A percentile compares a stretch with the other conserved stretches of the same genome.
Evolutionary conservation across 2,113 vertebrate genomes (phyloP).

Genomic region (Merops nubicus): DNA sequence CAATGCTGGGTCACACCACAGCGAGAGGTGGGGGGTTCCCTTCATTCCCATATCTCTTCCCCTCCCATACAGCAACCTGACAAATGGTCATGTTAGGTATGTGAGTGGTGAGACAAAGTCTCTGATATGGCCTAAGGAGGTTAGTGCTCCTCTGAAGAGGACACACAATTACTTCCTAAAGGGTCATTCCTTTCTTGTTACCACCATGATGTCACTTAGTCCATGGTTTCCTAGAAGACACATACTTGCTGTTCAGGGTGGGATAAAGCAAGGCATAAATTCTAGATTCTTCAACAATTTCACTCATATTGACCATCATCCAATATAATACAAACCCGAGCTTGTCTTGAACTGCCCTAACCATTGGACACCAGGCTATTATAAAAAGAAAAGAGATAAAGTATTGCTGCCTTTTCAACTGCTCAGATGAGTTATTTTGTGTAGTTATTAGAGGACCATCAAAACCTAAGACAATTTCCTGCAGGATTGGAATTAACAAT

Average conservation of each 20-base stretch:
- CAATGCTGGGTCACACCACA: background rate
- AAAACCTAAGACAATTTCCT: background rate
- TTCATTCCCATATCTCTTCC: background rate
- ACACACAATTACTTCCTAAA: background rate
- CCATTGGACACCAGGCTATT: background rate
- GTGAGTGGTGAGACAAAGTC: background rate
- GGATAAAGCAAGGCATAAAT: background rate
- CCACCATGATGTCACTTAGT: background rate
- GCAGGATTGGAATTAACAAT: background rate
- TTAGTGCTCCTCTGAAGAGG: background rate
- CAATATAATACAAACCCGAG: background rate
- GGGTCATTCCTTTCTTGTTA: background rate
- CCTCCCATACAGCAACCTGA: background rate
- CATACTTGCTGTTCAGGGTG: background rate
- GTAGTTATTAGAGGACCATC: background rate
- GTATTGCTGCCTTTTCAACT: background rate
- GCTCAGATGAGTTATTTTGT: background rate
- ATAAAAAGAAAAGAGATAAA: background rate
- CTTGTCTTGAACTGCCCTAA: background rate
- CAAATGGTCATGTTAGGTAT: background rate
- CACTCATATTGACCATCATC: background rate
- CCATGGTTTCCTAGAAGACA: background rate
- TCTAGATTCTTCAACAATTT: background rate
- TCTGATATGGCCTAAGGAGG: background rate
- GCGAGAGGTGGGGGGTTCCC: background rate